Base-by-base conservation (phyloP, 2,888 invertebrate species). In the Geotrupes spiniger region DNA sequence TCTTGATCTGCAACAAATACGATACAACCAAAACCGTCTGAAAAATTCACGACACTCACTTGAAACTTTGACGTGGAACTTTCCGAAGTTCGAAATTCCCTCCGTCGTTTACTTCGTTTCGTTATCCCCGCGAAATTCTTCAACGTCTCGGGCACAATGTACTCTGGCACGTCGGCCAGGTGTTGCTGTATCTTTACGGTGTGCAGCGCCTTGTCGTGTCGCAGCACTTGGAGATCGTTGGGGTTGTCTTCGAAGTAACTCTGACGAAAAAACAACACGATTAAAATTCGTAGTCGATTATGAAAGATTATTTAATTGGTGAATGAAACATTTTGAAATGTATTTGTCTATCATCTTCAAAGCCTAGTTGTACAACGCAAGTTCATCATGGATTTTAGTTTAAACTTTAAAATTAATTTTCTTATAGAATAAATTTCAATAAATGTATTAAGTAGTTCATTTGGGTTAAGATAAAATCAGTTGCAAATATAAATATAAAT, bases 211-310 rank as follows among this genome's bases (percentile, higher is more conserved):
- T 88, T 89, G 65, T 93, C 92, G 53, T 94, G 85, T 4, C 92
- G 77, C 36, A 97, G 71, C 0, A 93, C 86, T 59, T 89, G 84
- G 40, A 93, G 72, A 70, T 97, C 97, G 3, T 83, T 78, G 0
- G 95, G 91, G 72, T 97, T 93, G 60, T 94, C 91, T 65, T 91
- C 89, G 70, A 97, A 97, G 74, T 92, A 94, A 14, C 88, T 84
- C 85, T 87, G 70, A 40, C 71, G 71, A 57, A 53, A 51, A 38
- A 49, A 41, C 44, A 37, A 21, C 41, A 29, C 38, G n/a, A 11
- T 14, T n/a, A n/a, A n/a, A n/a, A n/a, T n/a, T n/a, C n/a, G n/a
- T n/a, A n/a, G n/a, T n/a, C n/a, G n/a, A n/a, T n/a, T n/a, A n/a
- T n/a, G n/a, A n/a, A n/a, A n/a, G n/a, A n/a, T n/a, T n/a, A n/a